phyloP scores from a whole-genome alignment of 2,113 vertebrate species.

The Eurypyga helias region DNA sequence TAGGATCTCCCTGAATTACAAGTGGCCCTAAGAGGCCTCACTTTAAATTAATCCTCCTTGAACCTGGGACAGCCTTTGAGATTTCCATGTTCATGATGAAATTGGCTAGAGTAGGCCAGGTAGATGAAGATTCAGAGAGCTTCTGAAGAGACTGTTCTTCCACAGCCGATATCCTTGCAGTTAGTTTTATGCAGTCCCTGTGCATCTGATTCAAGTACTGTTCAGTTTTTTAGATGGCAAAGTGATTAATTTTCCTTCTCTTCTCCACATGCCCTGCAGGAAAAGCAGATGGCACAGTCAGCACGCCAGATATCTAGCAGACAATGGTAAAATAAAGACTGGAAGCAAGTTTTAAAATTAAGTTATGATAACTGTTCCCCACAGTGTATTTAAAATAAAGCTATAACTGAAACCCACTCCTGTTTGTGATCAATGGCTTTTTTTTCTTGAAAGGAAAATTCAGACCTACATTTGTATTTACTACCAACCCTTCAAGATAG shows the following conservation, averaged over 20 bases:
- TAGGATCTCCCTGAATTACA: not conserved
- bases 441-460: not conserved
- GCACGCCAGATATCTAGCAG: not conserved
- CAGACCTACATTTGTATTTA: not conserved
- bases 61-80: not conserved
- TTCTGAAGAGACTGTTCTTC: not conserved
- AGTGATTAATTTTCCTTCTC: not conserved
- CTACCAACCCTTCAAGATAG: not conserved
- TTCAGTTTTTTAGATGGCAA: not conserved
- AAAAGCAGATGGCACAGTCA: not conserved
- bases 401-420: not conserved
- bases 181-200: not conserved
- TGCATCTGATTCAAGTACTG: not conserved
- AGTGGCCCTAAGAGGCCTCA: not conserved
- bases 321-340: not conserved
- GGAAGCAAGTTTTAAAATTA: not conserved
- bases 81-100: not conserved
- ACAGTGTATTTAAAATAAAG: not conserved
- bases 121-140: slow-evolving; percentile 3
- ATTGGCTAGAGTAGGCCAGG: not conserved
- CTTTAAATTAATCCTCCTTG: not conserved
- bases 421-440: not conserved
- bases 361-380: not conserved
- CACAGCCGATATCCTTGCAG: not conserved
- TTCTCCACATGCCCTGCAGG: not conserved